Percentiles rank a stretch among this genome's conserved stretches.
Evolutionary conservation across 2,113 vertebrate species (phyloP).

Genomic region (Scomber scombrus): DNA sequence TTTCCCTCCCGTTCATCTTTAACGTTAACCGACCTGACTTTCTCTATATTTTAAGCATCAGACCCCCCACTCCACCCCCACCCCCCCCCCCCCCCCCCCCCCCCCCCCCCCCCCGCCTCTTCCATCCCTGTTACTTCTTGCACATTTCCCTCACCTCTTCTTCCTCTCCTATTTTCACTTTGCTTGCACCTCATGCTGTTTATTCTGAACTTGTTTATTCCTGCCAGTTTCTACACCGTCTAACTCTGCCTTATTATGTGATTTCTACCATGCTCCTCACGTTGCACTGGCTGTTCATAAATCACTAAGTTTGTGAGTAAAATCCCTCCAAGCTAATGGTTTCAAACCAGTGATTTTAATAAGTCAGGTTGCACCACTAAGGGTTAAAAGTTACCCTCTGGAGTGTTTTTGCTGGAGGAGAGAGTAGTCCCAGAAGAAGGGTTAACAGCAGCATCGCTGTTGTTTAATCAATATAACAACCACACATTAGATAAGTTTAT

Average conservation of each 20-base stretch:
- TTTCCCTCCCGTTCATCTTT: conserved; percentile 46
- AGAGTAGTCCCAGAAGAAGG: too few relatives aligned
- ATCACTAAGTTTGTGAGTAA: background rate
- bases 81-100: too few relatives aligned
- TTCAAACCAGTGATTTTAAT: background rate
- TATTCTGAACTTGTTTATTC: conserved; percentile 39
- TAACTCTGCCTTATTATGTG: conserved; percentile 14
- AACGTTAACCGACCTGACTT: conserved; percentile 35
- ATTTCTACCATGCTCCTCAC: conserved; percentile 12
- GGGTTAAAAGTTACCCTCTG: background rate
- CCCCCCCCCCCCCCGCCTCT: background rate
- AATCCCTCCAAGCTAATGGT: background rate
- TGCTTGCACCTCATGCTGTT: conserved; percentile 29
- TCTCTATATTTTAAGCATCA: conserved; percentile 14
- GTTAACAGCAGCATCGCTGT: too few relatives aligned
- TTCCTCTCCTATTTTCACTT: conserved; percentile 33
- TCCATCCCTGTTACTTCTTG: conserved; percentile 24
- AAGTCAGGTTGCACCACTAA: background rate
- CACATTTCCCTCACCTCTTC: conserved; percentile 22
- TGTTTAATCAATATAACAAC: too few relatives aligned
- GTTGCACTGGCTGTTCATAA: background rate
- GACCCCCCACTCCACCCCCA: conserved; percentile 19
- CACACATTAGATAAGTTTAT: too few relatives aligned
- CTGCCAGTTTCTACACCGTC: conserved; percentile 2
- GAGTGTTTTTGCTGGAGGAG: background rate